phyloP scores from a whole-genome alignment of 53 echinoderm and acorn worm genomes.

The Apostichopus leukothele region DNA sequence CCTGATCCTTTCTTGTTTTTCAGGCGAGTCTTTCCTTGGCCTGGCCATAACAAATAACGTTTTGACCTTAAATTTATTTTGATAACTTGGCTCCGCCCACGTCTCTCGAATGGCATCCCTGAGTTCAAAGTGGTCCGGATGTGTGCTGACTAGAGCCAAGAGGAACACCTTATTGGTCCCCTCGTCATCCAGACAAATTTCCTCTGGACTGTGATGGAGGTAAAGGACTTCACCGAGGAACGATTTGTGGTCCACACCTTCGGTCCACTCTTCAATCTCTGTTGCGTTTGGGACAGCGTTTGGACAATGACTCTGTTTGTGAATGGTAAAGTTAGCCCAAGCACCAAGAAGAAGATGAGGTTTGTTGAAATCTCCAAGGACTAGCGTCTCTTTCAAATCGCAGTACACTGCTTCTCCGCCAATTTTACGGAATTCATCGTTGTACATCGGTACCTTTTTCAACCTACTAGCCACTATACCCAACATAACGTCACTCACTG shows the following conservation, averaged over 20 bases:
- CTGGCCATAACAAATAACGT: constrained; percentile 80
- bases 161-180: constrained; percentile 52
- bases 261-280: constrained; percentile 73
- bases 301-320: constrained; percentile 57
- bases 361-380: constrained; percentile 75
- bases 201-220: constrained; percentile 59
- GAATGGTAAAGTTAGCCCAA: constrained; percentile 70
- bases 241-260: constrained; percentile 55
- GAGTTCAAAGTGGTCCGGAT: constrained; percentile 71
- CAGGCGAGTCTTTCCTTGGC: constrained; percentile 53
- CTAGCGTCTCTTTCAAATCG: constrained; percentile 65
- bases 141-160: constrained; percentile 72
- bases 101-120: constrained; percentile 79
- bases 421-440: constrained; percentile 66
- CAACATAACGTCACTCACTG: constrained; percentile 72
- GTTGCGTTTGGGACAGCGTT: constrained; percentile 66
- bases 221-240: constrained; percentile 61
- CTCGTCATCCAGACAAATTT: constrained; percentile 53
- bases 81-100: constrained; percentile 73
- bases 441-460: constrained; percentile 61
- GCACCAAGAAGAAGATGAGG: constrained; percentile 51
- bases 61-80: constrained; percentile 55
- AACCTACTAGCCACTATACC: constrained; percentile 62
- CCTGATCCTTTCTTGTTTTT: constrained; percentile 44
- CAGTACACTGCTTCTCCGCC: constrained; percentile 90